phyloP scores from a whole-genome alignment of 2,888 invertebrate species.

The Hecatera dysodea region DNA sequence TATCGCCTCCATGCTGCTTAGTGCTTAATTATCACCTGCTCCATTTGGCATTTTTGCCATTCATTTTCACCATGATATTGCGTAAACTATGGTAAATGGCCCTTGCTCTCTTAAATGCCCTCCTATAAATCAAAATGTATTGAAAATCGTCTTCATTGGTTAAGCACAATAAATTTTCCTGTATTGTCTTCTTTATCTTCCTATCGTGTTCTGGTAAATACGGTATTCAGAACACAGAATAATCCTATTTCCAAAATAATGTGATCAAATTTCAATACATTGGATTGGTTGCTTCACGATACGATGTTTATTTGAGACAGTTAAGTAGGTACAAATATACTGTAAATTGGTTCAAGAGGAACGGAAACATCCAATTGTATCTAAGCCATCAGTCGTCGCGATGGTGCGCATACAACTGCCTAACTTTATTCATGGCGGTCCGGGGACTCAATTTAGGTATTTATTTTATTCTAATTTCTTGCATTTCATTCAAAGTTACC shows the following conservation, averaged over 20 bases:
- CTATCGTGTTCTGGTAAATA: neutral
- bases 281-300: constrained; percentile 39
- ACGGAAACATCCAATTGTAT: constrained; percentile 87
- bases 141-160: neutral
- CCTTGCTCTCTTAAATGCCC: too few relatives aligned
- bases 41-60: too few relatives aligned
- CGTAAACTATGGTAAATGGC: too few relatives aligned
- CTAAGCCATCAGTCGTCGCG: constrained; percentile 71
- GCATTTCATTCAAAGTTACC: neutral
- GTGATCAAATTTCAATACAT: constrained; percentile 51
- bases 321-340: constrained; percentile 66
- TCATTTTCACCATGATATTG: too few relatives aligned
- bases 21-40: too few relatives aligned
- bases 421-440: constrained; percentile 47
- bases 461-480: neutral
- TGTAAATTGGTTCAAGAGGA: constrained; percentile 81
- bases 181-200: neutral
- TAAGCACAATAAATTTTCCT: too few relatives aligned
- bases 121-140: too few relatives aligned
- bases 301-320: constrained; percentile 60
- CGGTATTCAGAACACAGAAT: constrained; percentile 10
- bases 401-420: constrained; percentile 48
- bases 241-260: constrained; percentile 18
- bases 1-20: too few relatives aligned
- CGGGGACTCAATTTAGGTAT: constrained; percentile 38